Evolutionary conservation across 1,140 invertebrate genomes (phyloP), one percentile per base, ranked within the genome.

Genomic region (Drosophila kikkawai): DNA sequence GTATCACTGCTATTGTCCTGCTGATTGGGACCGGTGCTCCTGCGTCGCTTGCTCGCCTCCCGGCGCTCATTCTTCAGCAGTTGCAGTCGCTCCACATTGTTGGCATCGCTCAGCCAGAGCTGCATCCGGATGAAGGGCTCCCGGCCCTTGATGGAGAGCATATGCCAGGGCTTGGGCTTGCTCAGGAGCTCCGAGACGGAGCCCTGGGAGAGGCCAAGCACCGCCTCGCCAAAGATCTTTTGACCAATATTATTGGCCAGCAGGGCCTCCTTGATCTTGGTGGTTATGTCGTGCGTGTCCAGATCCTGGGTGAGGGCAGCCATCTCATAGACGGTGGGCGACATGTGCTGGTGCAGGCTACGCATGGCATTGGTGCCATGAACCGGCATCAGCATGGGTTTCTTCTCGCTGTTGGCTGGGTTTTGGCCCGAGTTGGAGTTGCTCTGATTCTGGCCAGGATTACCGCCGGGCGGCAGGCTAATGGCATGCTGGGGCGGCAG

Each of bases 41-140:
- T 94, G 42, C 97, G 94, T 45, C 97, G 94, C 88, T 98, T 98
- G 93, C 97, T 98, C 0, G 97, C 97, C 92, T 98, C 97, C 32
- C 97, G 94, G 70, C 97, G 94, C 93, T 98, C 97, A 82, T 97
- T 98, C 92, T 98, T 98, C 19, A 97, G 91, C 3, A 95, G 96
- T 93, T 96, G 97, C 29, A 99, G 93, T 19, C 95, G 94, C 84
- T 99, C 98, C 44, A 99, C 96, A 92, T 99, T 99, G 92, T 98
- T 96, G 11, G 98, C 95, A 91, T 99, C 98, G 75, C 96, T 97
- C 11, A 99, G 94, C 98, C 98, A 99, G 26, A 99, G 93, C 92
- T 99, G 98, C 98, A 99, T 99, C 68, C 98, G 95, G 70, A 99
- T 99, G 94, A 99, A 99, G 0, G 99, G 99, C 93, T 99, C 98